These are phyloP conservation scores for Mustela lutreola DNA, from an alignment of 2,113 vertebrate species.

Conservation along the genomic window DNA sequence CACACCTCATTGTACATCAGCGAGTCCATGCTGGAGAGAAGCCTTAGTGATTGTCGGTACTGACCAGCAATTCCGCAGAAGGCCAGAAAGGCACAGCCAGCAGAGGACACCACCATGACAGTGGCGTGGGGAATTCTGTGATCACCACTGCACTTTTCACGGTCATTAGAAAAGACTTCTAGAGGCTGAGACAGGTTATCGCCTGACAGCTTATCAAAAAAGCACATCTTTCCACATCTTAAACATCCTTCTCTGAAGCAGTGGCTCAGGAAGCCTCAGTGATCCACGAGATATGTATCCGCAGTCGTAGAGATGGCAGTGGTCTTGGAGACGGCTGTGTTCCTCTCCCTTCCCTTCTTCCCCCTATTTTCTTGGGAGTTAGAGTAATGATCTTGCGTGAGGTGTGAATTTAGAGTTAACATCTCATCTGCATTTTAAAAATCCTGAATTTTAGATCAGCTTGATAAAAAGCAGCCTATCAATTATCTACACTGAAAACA, in stretches of 20 bases:
- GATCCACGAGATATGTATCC: neutral
- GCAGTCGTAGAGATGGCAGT: no score
- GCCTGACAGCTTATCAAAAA: neutral
- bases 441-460: neutral
- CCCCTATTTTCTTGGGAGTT: neutral
- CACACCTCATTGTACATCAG: conserved; percentile 59
- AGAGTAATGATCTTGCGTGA: neutral
- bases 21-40: conserved; percentile 48
- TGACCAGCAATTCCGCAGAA: neutral
- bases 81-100: conserved; percentile 31
- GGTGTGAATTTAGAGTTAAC: conserved; percentile 6
- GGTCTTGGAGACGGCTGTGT: neutral
- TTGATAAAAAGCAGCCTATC: neutral
- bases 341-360: neutral
- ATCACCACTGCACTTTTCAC: neutral
- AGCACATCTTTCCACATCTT: neutral
- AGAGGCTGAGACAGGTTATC: neutral
- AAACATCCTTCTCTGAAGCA: neutral
- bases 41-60: neutral
- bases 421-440: neutral
- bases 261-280: neutral
- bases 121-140: neutral
- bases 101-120: neutral
- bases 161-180: neutral
- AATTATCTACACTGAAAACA: neutral